Evolutionary conservation across 2,888 invertebrate species (phyloP).

Genomic region (Actias luna): DNA sequence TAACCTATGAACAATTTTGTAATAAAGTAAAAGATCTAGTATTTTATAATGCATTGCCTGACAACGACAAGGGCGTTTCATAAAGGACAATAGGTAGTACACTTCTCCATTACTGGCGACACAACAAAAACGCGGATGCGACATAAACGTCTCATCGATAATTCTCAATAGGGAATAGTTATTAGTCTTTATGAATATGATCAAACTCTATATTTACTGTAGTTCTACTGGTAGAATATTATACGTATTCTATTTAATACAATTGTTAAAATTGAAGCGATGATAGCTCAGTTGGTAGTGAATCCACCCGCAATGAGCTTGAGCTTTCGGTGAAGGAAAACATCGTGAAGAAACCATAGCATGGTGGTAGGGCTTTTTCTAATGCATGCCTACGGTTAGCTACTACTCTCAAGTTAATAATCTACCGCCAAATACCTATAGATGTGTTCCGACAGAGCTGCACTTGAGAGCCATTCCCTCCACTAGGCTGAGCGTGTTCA

Average conservation of each 20-base stretch:
- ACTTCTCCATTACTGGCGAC: slow-evolving; percentile 47
- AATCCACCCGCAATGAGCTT: too few species aligned
- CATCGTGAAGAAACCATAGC: too few species aligned
- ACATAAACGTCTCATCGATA: slow-evolving; percentile 30
- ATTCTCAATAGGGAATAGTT: slow-evolving; percentile 21
- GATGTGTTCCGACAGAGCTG: too few species aligned
- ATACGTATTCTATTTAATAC: background rate
- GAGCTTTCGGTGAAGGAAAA: too few species aligned
- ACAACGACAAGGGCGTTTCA: slow-evolving; percentile 20
- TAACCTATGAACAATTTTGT: background rate
- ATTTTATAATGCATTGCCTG: background rate
- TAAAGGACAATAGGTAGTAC: slow-evolving; percentile 56
- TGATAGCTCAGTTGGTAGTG: too few species aligned
- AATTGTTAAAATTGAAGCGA: too few species aligned
- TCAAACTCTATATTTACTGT: background rate
- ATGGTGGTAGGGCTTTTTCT: too few species aligned
- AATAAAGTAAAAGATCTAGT: background rate
- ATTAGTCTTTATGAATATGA: background rate
- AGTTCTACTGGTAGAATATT: background rate
- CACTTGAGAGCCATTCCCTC: too few species aligned
- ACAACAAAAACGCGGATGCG: slow-evolving; percentile 68
- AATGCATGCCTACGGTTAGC: too few species aligned
- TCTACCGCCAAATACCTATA: too few species aligned
- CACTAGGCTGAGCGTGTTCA: too few species aligned
- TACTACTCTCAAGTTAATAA: too few species aligned